Evolutionary conservation across 1,140 invertebrate species (phyloP), one percentile per base, ranked within the genome.

Genomic region (Agrilus planipennis): DNA sequence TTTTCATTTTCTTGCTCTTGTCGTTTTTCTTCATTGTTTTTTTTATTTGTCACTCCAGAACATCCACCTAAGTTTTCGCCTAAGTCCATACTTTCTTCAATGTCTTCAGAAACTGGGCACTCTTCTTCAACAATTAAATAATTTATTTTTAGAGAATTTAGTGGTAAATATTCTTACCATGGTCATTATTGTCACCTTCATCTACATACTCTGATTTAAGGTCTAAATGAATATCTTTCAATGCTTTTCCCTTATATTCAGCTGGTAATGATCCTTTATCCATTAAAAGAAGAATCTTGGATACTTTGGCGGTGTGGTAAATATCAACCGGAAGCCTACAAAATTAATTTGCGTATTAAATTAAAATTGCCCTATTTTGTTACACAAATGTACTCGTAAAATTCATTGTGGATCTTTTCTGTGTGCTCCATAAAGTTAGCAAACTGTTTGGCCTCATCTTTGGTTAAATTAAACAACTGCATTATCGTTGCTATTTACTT

Each of bases 331-430:
- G 45, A 7, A 50, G 35, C 36, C 40, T 45, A 36, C 38, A 20
- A n/a, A n/a, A n/a, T n/a, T n/a, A n/a, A 23, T 21, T n/a, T n/a
- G n/a, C n/a, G n/a, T n/a, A n/a, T 29, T 22, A n/a, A n/a, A n/a
- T 12, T 15, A 16, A 31, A 28, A 18, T 25, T 41, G 14, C 20
- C 12, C 11, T 20, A 15, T 11, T 27, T 36, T 29, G 16, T 27
- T 42, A n/a, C n/a, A n/a, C n/a, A n/a, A n/a, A n/a, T 37, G 42
- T 47, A 47, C 43, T 50, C 46, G 27, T 50, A 50, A 46, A 50
- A 44, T 34, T 48, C 47, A 4, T 39, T 34, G 17, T 51, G 46
- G 9, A 43, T 51, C 42, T 51, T 49, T 49, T 41, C 22, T 5
- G 50, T 49, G 31, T 49, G 46, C 2, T 44, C 44, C 44, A 51